Evolutionary conservation across 2,797 vertebrate genomes (phyloP).

Genomic region (Steatocranus sp.): DNA sequence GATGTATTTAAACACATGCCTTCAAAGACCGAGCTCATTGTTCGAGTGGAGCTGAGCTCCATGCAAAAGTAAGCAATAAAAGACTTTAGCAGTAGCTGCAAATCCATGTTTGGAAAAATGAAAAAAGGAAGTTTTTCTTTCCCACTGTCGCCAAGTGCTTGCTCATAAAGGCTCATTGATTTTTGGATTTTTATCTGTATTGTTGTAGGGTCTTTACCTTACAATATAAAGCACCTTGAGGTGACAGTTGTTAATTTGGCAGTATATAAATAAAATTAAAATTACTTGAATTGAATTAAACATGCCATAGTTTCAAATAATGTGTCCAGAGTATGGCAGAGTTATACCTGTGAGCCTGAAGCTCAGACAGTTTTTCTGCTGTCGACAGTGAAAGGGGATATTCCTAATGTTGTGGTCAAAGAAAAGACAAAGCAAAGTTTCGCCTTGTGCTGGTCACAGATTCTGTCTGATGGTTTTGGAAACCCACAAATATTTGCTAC

Average conservation of each 20-base stretch:
- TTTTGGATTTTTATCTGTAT: neutral
- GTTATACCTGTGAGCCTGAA: neutral
- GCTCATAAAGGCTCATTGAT: neutral
- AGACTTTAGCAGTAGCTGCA: neutral
- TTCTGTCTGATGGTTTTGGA: neutral
- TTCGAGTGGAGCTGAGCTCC: conserved; percentile 93
- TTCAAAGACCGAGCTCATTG: conserved; percentile 96
- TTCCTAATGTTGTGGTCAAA: neutral
- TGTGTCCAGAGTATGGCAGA: neutral
- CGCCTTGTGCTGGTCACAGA: neutral
- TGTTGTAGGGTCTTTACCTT: neutral
- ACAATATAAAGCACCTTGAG: neutral
- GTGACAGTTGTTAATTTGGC: neutral
- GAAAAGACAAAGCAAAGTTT: neutral
- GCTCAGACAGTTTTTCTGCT: neutral
- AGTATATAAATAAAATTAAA: neutral
- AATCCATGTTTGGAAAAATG: neutral
- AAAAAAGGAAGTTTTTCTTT: neutral
- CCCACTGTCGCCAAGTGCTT: neutral
- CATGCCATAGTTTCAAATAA: neutral
- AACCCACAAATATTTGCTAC: neutral
- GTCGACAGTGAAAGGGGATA: neutral
- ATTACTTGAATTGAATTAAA: neutral
- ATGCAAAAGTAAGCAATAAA: conserved; percentile 92
- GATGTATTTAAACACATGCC: conserved; percentile 99